Base-by-base conservation (phyloP, 2,888 invertebrate species). In the Dolomedes plantarius region DNA sequence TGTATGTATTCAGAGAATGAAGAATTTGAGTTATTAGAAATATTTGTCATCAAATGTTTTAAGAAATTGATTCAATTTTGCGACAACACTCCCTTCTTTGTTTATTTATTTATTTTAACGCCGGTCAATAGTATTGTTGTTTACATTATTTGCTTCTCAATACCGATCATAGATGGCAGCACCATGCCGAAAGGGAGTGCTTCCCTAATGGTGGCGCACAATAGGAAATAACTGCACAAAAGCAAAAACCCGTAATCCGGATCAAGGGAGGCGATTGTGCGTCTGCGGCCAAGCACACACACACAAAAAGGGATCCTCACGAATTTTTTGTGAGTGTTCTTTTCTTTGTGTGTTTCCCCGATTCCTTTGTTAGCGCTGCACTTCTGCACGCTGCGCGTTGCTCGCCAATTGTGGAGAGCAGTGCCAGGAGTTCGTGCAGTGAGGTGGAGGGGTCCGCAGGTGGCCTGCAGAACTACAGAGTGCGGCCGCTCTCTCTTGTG, bases 221-320 rank as follows among this genome's bases (percentile, higher is more conserved):
- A 72, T 56, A 31, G 36, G 73, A 23, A 13, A 19, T 28, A 27
- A 7, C 39, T 62, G 16, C 16, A 31, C 29, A 36, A 62, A 85
- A 77, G 67, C 27, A 46, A 29, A 69, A 78, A 39, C 68, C 74
- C 75, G 31, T 82, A 82, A 85, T 85, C 77, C 83, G 73, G 83
- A 85, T 77, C 77, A 78, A 85, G 77, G 67, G 62, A 85, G 27
- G 77, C 77, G 65, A 77, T 85, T 85, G 77, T 85, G 73, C 72
- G 39, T 77, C 77, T 72, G 67, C 67, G 77, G 83, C 67, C 77
- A 71, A 69, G 75, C 75, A 81, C 75, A 82, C 73, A 73, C 56
- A 23, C 56, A 16, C 46, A 46, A 46, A 46, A 56, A 23, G 16
- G 16, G 23, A 23, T 1, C 1, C 1, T 3, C 19, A 19, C 19